These are phyloP conservation scores for Drosophila putrida DNA, from an alignment of 2,888 invertebrate species.

Conservation along the genomic window DNA sequence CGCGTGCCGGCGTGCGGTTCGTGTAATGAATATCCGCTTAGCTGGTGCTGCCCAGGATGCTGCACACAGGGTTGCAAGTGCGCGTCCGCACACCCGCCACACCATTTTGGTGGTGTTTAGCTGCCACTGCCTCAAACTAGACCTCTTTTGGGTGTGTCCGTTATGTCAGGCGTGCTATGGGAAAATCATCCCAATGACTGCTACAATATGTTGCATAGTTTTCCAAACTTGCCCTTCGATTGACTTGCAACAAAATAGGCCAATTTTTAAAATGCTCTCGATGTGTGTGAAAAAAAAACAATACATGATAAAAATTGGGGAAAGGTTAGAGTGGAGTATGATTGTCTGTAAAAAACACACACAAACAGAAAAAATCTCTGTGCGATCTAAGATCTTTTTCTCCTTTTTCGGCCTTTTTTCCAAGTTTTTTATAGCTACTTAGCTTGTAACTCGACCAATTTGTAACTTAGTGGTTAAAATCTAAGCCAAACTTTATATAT, in stretches of 20 bases:
- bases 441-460: too few species aligned
- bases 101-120: conserved; percentile 30
- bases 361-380: too few species aligned
- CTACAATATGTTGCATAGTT: conserved; percentile 73
- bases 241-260: conserved; percentile 56
- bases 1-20: conserved; percentile 84
- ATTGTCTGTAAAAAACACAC: too few species aligned
- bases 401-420: too few species aligned
- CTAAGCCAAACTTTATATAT: too few species aligned
- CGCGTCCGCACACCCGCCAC: conserved; percentile 17
- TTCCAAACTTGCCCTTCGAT: conserved; percentile 35
- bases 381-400: too few species aligned
- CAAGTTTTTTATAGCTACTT: too few species aligned
- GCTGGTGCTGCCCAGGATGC: conserved; percentile 64
- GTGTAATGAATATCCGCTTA: conserved; percentile 84
- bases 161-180: conserved; percentile 70
- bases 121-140: conserved; percentile 8
- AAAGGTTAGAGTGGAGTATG: not conserved
- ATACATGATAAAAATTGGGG: conserved; percentile 23
- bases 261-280: conserved; percentile 42
- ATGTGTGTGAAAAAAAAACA: conserved; percentile 58
- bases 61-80: conserved; percentile 63
- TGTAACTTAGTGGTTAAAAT: too few species aligned
- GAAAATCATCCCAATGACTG: conserved; percentile 74
- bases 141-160: conserved; percentile 53